Conservation (phyloP, 2,888 invertebrate genomes). For the Gortyna flavago region DNA sequence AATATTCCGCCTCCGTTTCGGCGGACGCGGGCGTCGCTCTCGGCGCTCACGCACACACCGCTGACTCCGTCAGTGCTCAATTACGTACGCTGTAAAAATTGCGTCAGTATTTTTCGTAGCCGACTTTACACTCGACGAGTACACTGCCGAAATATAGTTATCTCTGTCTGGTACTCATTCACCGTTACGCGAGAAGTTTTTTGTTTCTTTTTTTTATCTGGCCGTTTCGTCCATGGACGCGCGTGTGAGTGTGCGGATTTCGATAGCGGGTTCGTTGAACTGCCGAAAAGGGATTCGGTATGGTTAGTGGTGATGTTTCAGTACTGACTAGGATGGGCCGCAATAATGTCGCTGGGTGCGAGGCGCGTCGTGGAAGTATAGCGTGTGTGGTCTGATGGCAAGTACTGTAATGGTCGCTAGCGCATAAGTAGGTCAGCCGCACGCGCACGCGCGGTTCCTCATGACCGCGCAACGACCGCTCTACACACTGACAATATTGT, state of each 20-base stretch:
- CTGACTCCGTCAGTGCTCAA: constrained; percentile 84
- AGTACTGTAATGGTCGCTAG: constrained; percentile 76
- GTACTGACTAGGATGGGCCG: constrained; percentile 72
- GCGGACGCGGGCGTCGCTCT: constrained; percentile 90
- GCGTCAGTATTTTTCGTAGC: constrained; percentile 90
- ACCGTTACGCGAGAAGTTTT: constrained; percentile 82
- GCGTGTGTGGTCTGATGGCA: constrained; percentile 80
- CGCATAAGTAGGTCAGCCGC: constrained; percentile 85
- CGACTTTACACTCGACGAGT: constrained; percentile 86
- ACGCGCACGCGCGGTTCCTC: constrained; percentile 84
- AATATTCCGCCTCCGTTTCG: constrained; percentile 90
- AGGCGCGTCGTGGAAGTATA: constrained; percentile 68
- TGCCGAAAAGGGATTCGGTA: constrained; percentile 87
- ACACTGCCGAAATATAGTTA: constrained; percentile 87
- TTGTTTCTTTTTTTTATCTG: constrained; percentile 89
- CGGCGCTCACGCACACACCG: constrained; percentile 89
- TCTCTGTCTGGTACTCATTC: constrained; percentile 88
- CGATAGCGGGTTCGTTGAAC: constrained; percentile 89
- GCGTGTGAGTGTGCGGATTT: constrained; percentile 89
- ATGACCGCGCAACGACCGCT: constrained; percentile 74
- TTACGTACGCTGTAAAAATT: constrained; percentile 90
- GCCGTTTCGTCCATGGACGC: constrained; percentile 78
- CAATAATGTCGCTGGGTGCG: constrained; percentile 73
- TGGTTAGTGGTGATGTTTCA: constrained; percentile 81
- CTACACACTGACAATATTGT: constrained; percentile 65